Evolutionary conservation across 2,888 invertebrate genomes (phyloP).

Genomic region (Yponomeuta cagnagella): DNA sequence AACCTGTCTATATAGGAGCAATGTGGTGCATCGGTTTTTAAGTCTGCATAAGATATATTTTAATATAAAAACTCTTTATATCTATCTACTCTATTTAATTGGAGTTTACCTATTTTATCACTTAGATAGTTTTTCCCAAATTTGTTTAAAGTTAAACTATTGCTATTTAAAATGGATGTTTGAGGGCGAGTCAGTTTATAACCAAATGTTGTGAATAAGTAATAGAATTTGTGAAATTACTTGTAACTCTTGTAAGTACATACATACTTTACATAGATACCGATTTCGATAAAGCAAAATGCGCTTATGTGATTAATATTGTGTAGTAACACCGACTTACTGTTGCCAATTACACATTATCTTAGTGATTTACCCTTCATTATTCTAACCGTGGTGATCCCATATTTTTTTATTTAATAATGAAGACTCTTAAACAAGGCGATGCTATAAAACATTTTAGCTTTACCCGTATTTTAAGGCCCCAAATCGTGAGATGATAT

Average conservation of each 20-base stretch:
- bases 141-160: too few relatives aligned
- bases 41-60: background rate
- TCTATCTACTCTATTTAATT: too few relatives aligned
- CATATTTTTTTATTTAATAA: too few relatives aligned
- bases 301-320: conserved; percentile 31
- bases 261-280: background rate
- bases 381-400: too few relatives aligned
- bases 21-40: conserved; percentile 39
- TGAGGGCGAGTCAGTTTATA: too few relatives aligned
- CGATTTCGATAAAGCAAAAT: conserved; percentile 31
- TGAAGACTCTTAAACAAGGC: too few relatives aligned
- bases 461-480: background rate
- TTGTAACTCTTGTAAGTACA: background rate
- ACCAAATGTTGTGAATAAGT: too few relatives aligned
- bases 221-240: background rate
- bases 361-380: background rate
- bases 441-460: too few relatives aligned
- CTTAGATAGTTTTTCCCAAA: too few relatives aligned
- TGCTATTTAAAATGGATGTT: too few relatives aligned
- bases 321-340: background rate
- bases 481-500: background rate
- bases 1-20: conserved; percentile 33
- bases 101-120: too few relatives aligned
- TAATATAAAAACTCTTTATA: background rate
- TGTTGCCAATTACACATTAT: background rate